Conservation (phyloP, 2,888 invertebrate genomes). For the Toxonevra muliebris region DNA sequence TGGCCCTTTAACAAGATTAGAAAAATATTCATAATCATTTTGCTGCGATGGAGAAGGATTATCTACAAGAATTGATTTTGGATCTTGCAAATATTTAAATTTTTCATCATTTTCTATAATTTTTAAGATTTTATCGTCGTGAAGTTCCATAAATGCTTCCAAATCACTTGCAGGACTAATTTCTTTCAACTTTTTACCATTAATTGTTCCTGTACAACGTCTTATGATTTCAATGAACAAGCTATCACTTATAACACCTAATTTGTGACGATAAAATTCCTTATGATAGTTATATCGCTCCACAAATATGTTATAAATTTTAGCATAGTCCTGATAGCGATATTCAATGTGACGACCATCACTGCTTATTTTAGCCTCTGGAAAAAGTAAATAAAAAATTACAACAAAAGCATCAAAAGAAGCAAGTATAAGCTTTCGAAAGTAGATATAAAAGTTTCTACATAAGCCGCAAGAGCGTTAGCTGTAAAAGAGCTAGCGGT, state of each 20-base stretch:
- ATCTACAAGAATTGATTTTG: neutral
- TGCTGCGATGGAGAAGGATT: neutral
- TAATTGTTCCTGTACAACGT: neutral
- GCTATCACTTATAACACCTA: constrained; percentile 63
- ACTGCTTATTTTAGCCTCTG: constrained; percentile 48
- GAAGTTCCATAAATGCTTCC: constrained; percentile 41
- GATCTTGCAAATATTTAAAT: constrained; percentile 25
- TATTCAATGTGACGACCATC: constrained; percentile 62
- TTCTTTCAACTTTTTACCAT: constrained; percentile 27
- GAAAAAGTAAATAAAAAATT: constrained; percentile 26
- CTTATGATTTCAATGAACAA: constrained; percentile 43
- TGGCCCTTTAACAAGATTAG: constrained; percentile 39
- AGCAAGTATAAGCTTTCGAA: no score
- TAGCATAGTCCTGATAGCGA: constrained; percentile 65
- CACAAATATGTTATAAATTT: constrained; percentile 66
- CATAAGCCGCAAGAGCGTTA: no score
- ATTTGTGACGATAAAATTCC: constrained; percentile 67
- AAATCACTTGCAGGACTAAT: constrained; percentile 24
- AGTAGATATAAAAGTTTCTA: no score
- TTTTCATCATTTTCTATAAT: constrained; percentile 40
- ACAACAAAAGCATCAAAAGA: no score
- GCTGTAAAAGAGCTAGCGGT: no score
- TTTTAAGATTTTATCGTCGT: constrained; percentile 45
- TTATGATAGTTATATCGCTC: constrained; percentile 65
- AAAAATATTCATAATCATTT: neutral